Percentiles rank a stretch among this genome's conserved stretches.
Conservation (phyloP, 2,797 vertebrate species). For the Amazonetta brasiliensis region DNA sequence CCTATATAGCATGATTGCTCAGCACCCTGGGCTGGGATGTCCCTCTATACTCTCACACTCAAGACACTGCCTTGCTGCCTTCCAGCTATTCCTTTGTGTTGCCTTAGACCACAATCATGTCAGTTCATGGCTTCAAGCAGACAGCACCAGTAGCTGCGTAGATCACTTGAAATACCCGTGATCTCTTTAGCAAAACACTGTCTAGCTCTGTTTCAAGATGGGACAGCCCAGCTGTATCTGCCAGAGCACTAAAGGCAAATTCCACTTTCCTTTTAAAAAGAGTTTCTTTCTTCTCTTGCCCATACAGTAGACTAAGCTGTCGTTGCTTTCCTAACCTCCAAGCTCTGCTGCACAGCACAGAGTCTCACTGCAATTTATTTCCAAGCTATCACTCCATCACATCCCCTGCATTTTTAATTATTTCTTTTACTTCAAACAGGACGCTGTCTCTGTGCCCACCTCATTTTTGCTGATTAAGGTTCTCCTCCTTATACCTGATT, state of each 20-base stretch:
- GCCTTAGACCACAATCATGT: neutral
- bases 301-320: conserved; percentile 17
- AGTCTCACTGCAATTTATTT: conserved; percentile 66
- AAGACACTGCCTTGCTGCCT: neutral
- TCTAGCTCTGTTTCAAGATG: neutral
- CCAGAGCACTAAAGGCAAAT: neutral
- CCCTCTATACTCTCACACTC: neutral
- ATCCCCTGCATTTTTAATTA: conserved; percentile 72
- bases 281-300: conserved; percentile 1
- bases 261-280: neutral
- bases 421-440: conserved; percentile 74
- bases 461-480: conserved; percentile 79
- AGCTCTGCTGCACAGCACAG: conserved; percentile 28
- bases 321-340: conserved; percentile 42
- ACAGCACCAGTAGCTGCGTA: neutral
- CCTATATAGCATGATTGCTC: neutral
- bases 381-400: conserved; percentile 65
- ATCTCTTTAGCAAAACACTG: neutral
- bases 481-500: conserved; percentile 55
- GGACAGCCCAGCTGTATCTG: neutral
- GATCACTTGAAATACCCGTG: neutral
- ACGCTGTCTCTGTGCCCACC: conserved; percentile 49
- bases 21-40: neutral
- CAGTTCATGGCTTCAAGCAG: neutral
- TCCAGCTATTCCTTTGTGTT: neutral